A percentile compares a stretch with the other conserved stretches of the same genome.
Conservation (phyloP, 2,888 invertebrate genomes). For the Oconnorella tubifera region DNA sequence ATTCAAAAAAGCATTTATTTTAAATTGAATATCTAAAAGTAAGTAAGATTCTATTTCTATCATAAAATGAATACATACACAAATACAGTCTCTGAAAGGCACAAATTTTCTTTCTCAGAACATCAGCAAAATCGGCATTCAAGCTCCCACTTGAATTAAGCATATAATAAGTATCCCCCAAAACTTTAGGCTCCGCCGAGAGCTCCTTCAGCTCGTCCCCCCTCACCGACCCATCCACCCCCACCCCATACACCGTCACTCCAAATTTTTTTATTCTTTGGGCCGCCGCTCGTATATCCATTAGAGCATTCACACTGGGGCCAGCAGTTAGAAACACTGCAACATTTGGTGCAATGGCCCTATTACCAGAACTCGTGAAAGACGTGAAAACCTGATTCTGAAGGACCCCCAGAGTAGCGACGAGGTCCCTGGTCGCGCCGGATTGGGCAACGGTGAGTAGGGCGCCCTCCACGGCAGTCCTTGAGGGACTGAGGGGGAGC, state of each 20-base stretch:
- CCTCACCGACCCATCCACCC: not conserved
- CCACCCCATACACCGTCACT: not conserved
- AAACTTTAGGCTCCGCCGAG: not conserved
- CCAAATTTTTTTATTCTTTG: not conserved
- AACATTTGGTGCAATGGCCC: not conserved
- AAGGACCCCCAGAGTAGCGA: not conserved
- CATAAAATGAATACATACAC: not conserved
- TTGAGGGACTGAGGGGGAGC: not conserved
- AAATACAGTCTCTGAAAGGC: slow-evolving; percentile 2
- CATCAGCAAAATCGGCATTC: not conserved
- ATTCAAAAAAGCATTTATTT: too few species aligned
- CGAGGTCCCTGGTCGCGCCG: not conserved
- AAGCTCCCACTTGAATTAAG: not conserved
- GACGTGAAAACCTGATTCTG: not conserved
- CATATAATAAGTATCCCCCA: not conserved
- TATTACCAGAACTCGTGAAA: not conserved
- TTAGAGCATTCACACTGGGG: not conserved
- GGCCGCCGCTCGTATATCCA: not conserved
- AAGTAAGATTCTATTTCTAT: too few species aligned
- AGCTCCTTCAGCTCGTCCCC: not conserved
- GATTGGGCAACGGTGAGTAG: not conserved
- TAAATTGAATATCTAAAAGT: too few species aligned
- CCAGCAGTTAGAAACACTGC: not conserved
- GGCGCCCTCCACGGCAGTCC: not conserved
- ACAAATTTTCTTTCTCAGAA: not conserved